Base-by-base conservation (phyloP, 2,797 vertebrate species). In the Arctocebus calabarensis region DNA sequence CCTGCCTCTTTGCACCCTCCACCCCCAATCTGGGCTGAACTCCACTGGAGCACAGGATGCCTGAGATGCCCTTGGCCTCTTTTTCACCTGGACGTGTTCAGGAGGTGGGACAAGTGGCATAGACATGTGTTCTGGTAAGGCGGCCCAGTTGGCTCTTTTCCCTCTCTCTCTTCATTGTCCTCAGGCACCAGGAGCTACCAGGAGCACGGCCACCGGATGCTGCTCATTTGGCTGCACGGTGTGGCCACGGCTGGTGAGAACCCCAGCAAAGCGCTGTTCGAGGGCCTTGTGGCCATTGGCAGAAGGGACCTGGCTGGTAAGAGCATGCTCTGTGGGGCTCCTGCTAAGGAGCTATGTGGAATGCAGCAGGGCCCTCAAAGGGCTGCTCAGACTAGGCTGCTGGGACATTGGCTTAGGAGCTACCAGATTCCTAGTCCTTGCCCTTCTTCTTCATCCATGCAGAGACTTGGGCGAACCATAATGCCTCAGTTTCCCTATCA, bases 191-290 rank as follows among this genome's bases (percentile, higher is more conserved):
- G 99, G 97, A 99, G 99, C 98, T 99, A 99, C 97, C 98, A 98
- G 97, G 99, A 99, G 88, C 99, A 99, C 0, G 99, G 99, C 7
- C 99, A 99, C 95, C 98, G 99, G 17, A 99, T 99, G 99, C 92
- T 99, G 96, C 98, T 99, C 13, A 99, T 99, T 97, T 99, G 99
- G 99, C 98, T 99, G 71, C 99, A 99, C 0, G 98, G 99, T 0
- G 98, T 98, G 7, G 94, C 97, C 91, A 95, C 84, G 1, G 98
- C 98, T 0, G 98, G 98, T n/a, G 98, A 99, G 96, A 99, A 99
- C 97, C 99, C 99, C 7, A 97, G 99, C 98, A 99, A 99, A 98
- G 98, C 97, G 20, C 97, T 99, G 3, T 99, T 99, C 0, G 99
- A 99, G 98, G 99, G 99, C 40, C 98, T 99, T 0, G 98, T 98